Percentiles rank a stretch among this genome's conserved stretches.
These are phyloP conservation scores for Tarsius wallacei DNA, from an alignment of 2,797 vertebrate genomes.

Conservation along the genomic window DNA sequence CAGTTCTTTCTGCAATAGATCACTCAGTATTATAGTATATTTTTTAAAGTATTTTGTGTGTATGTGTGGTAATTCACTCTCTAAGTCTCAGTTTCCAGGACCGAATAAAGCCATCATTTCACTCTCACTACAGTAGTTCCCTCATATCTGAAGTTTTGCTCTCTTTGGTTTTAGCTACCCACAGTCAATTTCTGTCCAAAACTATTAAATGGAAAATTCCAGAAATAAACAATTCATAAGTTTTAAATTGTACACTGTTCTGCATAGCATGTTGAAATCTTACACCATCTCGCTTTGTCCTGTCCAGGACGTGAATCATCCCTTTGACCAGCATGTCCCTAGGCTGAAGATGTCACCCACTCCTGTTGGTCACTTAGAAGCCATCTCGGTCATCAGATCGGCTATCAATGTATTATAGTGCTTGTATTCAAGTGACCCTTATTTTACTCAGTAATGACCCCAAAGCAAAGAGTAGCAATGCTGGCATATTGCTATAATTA, in stretches of 20 bases:
- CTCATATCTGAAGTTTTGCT: neutral
- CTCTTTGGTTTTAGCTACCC: neutral
- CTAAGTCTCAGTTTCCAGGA: neutral
- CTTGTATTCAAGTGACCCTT: neutral
- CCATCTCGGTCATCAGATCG: neutral
- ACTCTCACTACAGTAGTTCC: neutral
- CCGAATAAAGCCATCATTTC: neutral
- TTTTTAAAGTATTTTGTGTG: neutral
- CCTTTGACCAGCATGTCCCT: neutral
- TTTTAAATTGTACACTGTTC: neutral
- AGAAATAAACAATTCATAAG: neutral
- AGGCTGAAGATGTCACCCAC: neutral
- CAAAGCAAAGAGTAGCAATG: neutral
- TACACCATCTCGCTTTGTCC: neutral
- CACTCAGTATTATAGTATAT: neutral
- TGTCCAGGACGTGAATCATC: neutral
- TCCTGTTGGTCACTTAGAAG: neutral
- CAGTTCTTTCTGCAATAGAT: too few relatives aligned
- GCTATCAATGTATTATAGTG: neutral
- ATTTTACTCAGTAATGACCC: neutral
- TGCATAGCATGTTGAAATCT: neutral
- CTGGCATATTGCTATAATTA: neutral
- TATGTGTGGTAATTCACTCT: neutral
- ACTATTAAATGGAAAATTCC: neutral
- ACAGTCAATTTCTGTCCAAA: neutral